These are phyloP conservation scores for Panorpa germanica DNA, from an alignment of 2,888 invertebrate genomes.

Conservation along the genomic window DNA sequence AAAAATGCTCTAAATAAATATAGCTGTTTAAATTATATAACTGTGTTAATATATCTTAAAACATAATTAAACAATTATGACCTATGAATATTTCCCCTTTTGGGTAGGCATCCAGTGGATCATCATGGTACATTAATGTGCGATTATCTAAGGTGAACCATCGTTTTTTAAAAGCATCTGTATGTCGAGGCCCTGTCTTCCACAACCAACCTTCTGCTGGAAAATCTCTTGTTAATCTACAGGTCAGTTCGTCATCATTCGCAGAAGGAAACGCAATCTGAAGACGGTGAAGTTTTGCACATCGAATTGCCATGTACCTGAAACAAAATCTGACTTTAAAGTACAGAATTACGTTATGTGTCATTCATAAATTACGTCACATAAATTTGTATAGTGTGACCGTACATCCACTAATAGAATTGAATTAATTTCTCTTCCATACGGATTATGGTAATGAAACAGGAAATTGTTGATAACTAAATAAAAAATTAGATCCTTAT, in stretches of 20 bases:
- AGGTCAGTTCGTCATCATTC: conserved; percentile 48
- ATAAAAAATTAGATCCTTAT: no score
- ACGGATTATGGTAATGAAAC: no score
- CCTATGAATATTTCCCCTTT: conserved; percentile 84
- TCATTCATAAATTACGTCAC: no score
- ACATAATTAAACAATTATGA: no score
- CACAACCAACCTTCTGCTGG: conserved; percentile 71
- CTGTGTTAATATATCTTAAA: no score
- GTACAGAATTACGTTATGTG: conserved; percentile 10
- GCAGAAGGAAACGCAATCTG: conserved; percentile 70
- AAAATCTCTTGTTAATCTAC: conserved; percentile 63
- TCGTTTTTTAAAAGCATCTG: conserved; percentile 63
- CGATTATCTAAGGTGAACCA: conserved; percentile 82
- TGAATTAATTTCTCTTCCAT: no score
- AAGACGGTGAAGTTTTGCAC: conserved; percentile 65
- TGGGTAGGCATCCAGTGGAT: conserved; percentile 70
- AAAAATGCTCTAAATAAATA: no score
- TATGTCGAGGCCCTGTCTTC: conserved; percentile 71
- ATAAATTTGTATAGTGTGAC: no score
- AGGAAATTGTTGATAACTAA: no score
- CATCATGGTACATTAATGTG: conserved; percentile 85
- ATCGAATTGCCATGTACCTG: conserved; percentile 58
- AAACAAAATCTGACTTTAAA: conserved; percentile 7
- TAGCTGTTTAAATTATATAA: no score
- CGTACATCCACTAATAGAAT: no score